A percentile compares a stretch with the other conserved stretches of the same genome.
phyloP scores from a whole-genome alignment of 2,888 invertebrate genomes.

The Heliconius ethilla region DNA sequence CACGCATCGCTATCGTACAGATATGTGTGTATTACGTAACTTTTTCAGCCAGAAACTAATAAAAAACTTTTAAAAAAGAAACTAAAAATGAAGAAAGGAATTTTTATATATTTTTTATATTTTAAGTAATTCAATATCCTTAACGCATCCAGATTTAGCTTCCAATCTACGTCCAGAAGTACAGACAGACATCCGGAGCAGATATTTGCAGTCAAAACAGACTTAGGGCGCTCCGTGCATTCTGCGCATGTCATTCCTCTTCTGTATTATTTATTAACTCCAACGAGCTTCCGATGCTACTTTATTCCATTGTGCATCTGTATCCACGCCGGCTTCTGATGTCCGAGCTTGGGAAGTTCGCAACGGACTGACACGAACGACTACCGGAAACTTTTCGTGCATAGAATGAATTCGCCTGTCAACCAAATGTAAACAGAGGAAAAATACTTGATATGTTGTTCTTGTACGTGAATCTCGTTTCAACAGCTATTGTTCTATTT shows the following conservation, averaged over 20 bases:
- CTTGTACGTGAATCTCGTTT: constrained; percentile 31
- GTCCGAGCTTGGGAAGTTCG: constrained; percentile 74
- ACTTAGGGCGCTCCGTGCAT: constrained; percentile 68
- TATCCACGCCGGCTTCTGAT: constrained; percentile 71
- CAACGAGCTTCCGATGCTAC: constrained; percentile 81
- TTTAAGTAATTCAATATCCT: background rate
- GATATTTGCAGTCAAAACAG: constrained; percentile 80
- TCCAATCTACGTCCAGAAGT: constrained; percentile 45
- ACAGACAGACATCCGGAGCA: constrained; percentile 66
- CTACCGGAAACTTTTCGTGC: constrained; percentile 78
- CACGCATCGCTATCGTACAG: constrained; percentile 25
- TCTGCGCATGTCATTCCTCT: constrained; percentile 78
- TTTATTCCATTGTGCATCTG: constrained; percentile 80
- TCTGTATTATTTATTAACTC: constrained; percentile 81
- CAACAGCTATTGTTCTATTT: constrained; percentile 19
- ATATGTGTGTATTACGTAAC: constrained; percentile 18
- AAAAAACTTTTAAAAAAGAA: background rate
- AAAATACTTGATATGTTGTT: constrained; percentile 64
- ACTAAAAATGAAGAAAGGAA: background rate
- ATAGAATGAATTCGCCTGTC: constrained; percentile 78
- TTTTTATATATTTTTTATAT: background rate
- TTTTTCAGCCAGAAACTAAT: background rate
- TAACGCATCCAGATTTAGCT: constrained; percentile 44
- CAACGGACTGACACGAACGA: constrained; percentile 72
- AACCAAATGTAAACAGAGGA: constrained; percentile 73